Base-by-base conservation (phyloP, 2,113 vertebrate genomes). In the Podarcis muralis region DNA sequence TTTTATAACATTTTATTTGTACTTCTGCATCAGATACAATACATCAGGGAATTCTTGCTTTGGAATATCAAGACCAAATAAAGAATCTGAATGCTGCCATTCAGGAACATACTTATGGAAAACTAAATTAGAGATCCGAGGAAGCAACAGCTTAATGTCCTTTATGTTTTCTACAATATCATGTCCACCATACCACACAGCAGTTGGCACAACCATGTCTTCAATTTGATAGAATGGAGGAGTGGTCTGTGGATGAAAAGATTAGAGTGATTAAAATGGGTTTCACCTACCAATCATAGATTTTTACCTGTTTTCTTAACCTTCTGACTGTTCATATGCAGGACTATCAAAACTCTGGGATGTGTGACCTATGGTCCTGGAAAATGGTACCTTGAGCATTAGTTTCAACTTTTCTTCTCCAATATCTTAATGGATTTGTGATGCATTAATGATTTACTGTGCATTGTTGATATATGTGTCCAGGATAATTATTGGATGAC, bases 41-140 rank as follows among this genome's bases (percentile, higher is more conserved):
- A 98, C 97, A 83, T 96, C 91, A 2, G 89, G 92, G 30, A 97
- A 98, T 90, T 98, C 94, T 72, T 96, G 77, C 53, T 96, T 80
- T 0, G 97, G 93, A 12, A 97, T 97, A 0, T 98, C 98, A 15
- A 98, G 93, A 2, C 98, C 98, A 98, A 97, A 98, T 78, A 98
- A 97, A 37, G 98, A 98, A 83, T 98, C 98, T 92, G 97, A 81
- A 82, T 98, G 98, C n/a, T 98, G 96, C 98, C 98, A 98, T 71
- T 97, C 96, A 1, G 95, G 83, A 30, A 98, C 95, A 53, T 96
- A 65, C 22, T 96, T 90, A 82, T 98, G 96, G 93, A 96, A 98
- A 59, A 95, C 94, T 87, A 98, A 94, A 87, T 98, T 95, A 16
- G 96, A 89, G 87, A 98, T 96, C 95, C 97, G 97, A 18, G 96